These are phyloP conservation scores for Sebastes cheni DNA, from an alignment of 2,797 vertebrate genomes.

Conservation along the genomic window DNA sequence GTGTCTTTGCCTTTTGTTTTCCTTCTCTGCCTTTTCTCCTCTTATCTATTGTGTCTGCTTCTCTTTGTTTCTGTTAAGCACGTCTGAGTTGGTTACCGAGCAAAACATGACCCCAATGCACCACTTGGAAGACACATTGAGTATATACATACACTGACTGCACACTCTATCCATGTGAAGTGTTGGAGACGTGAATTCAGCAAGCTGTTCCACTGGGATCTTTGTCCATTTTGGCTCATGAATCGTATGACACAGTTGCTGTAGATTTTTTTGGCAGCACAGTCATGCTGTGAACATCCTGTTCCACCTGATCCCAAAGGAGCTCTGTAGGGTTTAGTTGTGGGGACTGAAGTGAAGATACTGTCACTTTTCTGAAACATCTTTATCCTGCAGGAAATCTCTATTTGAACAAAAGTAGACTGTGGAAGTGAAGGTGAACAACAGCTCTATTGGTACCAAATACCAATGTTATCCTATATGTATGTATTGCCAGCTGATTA, in stretches of 20 bases:
- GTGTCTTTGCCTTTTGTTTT: slow-evolving; percentile 27
- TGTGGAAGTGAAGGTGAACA: slow-evolving; percentile 2
- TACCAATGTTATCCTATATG: not conserved
- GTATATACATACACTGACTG: not conserved
- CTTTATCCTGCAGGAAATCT: slow-evolving; percentile 40
- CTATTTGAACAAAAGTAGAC: slow-evolving; percentile 1
- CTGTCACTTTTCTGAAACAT: slow-evolving; percentile 29
- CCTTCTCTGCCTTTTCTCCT: not conserved
- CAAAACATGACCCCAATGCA: slow-evolving; percentile 7
- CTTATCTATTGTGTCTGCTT: slow-evolving; percentile 15
- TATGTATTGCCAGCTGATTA: not conserved
- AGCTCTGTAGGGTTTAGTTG: slow-evolving; percentile 32
- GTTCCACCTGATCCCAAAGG: slow-evolving; percentile 47
- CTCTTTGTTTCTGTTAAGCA: slow-evolving; percentile 44
- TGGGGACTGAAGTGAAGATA: slow-evolving; percentile 16
- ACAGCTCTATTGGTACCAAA: not conserved
- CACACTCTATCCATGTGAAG: not conserved
- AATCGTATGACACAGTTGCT: slow-evolving; percentile 23
- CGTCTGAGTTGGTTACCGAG: slow-evolving; percentile 22
- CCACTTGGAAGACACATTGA: slow-evolving; percentile 7
- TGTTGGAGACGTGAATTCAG: slow-evolving; percentile 1
- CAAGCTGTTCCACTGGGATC: slow-evolving; percentile 14
- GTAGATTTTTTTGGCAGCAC: slow-evolving; percentile 22
- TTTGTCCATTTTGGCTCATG: slow-evolving; percentile 47
- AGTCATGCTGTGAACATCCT: slow-evolving; percentile 35